Conservation (phyloP, 2,797 vertebrate species). For the Sus cebifrons region DNA sequence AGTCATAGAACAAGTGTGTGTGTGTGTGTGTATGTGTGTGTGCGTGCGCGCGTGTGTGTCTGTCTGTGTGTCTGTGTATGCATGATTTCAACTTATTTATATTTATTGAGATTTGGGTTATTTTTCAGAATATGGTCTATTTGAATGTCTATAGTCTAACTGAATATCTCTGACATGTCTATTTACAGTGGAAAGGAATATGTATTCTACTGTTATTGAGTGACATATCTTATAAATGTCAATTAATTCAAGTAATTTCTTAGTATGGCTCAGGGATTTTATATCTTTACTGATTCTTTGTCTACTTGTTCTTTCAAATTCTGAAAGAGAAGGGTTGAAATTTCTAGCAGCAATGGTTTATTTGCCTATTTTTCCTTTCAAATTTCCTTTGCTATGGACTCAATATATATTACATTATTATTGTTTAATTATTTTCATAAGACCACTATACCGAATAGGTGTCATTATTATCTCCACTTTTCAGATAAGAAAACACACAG, state of each 20-base stretch:
- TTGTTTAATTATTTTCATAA: not conserved
- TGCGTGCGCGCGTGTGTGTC: not conserved
- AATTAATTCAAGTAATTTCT: conserved; percentile 29
- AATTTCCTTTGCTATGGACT: not conserved
- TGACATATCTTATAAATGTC: not conserved
- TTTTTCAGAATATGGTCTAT: not conserved
- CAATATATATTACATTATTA: not conserved
- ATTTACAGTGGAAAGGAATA: not conserved
- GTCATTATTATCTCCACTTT: not conserved
- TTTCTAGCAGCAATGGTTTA: not conserved
- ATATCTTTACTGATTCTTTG: not conserved
- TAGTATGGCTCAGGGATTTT: not conserved
- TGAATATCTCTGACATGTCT: conserved; percentile 32
- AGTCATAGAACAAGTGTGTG: not conserved
- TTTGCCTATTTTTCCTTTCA: conserved; percentile 26
- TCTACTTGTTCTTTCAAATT: not conserved
- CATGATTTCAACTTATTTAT: conserved; percentile 19
- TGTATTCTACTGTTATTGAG: not conserved
- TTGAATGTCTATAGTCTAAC: not conserved
- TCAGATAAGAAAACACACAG: not conserved
- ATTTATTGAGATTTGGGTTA: conserved; percentile 12
- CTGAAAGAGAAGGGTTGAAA: not conserved
- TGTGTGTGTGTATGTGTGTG: not conserved
- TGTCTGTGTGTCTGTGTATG: too few relatives aligned
- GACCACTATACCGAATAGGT: not conserved